phyloP scores from a whole-genome alignment of 2,797 vertebrate genomes.

The Macrochelys suwanniensis region DNA sequence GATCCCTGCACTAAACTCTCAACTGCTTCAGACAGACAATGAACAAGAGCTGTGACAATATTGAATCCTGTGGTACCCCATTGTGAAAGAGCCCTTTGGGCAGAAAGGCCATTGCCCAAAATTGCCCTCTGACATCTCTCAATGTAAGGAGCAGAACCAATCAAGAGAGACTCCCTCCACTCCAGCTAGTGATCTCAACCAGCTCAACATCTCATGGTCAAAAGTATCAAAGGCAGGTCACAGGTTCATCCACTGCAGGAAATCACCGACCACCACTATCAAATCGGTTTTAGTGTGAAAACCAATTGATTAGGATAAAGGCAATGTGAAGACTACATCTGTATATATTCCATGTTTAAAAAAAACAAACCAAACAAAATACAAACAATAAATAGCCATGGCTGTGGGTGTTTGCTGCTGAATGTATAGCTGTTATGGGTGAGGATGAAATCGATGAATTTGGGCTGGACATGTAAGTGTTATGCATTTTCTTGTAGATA shows the following conservation, averaged over 20 bases:
- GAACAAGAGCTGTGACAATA: not conserved
- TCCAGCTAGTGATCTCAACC: too few species aligned
- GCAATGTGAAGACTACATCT: not conserved
- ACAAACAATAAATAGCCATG: too few species aligned
- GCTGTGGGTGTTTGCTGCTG: too few species aligned
- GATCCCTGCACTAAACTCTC: not conserved
- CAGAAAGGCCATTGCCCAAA: not conserved
- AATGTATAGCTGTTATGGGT: too few species aligned
- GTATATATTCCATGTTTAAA: not conserved
- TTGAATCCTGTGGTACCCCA: not conserved
- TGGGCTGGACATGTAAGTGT: too few species aligned
- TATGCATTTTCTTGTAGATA: too few species aligned
- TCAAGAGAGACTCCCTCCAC: not conserved
- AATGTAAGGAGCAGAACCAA: not conserved
- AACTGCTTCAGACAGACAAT: not conserved
- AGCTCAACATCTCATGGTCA: not conserved
- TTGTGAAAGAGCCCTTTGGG: not conserved
- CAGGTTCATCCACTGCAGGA: not conserved
- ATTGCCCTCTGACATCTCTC: not conserved
- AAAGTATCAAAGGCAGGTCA: not conserved
- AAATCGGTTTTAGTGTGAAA: not conserved
- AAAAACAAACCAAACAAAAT: not conserved
- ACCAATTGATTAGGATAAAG: too few species aligned
- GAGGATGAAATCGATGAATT: too few species aligned
- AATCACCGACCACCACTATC: not conserved